A percentile compares a stretch with the other conserved stretches of the same genome.
These are phyloP conservation scores for Hirtodrosophila alboralis DNA, from an alignment of 2,888 invertebrate genomes.

Conservation along the genomic window DNA sequence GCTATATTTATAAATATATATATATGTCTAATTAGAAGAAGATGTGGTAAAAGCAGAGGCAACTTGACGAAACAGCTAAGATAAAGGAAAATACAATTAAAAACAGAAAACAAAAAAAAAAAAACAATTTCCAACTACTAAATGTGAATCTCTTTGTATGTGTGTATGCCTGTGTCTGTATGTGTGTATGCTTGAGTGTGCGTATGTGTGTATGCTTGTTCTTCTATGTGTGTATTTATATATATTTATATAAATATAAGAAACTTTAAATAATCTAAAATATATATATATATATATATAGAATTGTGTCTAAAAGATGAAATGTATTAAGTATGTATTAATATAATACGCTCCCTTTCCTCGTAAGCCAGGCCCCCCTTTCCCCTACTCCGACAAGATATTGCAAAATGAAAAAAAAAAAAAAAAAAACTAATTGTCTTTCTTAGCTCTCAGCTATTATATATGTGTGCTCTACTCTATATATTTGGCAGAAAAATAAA, in stretches of 20 bases:
- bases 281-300: conserved; percentile 18
- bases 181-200: not conserved
- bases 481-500: conserved; percentile 21
- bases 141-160: conserved; percentile 60
- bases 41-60: conserved; percentile 22
- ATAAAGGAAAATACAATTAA: conserved; percentile 12
- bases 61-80: conserved; percentile 23
- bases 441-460: conserved; percentile 58
- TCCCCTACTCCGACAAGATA: conserved; percentile 15
- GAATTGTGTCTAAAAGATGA: conserved; percentile 62
- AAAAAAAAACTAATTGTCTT: conserved; percentile 32
- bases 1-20: conserved; percentile 12
- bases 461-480: conserved; percentile 56
- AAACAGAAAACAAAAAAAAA: conserved; percentile 20
- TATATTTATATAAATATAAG: too few species aligned
- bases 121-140: conserved; percentile 52
- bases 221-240: conserved; percentile 49
- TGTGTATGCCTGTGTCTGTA: conserved; percentile 3
- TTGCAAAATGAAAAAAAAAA: conserved; percentile 6
- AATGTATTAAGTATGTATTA: conserved; percentile 52
- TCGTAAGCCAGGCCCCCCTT: not conserved
- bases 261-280: conserved; percentile 16
- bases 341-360: conserved; percentile 19
- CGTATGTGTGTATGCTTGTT: conserved; percentile 31
- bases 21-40: conserved; percentile 16